These are phyloP conservation scores for Euplexia lucipara DNA, from an alignment of 2,888 invertebrate species.

Conservation along the genomic window DNA sequence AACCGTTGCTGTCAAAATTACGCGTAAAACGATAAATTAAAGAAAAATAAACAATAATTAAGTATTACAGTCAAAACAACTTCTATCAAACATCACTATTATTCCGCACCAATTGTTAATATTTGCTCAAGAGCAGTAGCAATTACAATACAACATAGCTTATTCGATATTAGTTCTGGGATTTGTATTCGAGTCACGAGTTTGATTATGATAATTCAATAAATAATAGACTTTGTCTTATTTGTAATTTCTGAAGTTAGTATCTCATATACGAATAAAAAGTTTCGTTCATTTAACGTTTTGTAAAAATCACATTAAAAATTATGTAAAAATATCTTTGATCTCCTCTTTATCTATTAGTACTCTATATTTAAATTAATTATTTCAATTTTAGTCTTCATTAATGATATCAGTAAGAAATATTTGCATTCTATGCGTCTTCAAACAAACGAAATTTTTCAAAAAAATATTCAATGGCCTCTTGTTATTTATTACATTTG, in stretches of 20 bases:
- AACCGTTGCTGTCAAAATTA: background rate
- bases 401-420: background rate
- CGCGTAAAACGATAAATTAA: background rate
- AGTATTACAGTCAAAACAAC: background rate
- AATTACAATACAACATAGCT: constrained; percentile 47
- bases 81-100: constrained; percentile 19
- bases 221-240: constrained; percentile 37
- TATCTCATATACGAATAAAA: constrained; percentile 10
- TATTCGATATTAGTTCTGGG: constrained; percentile 49
- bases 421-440: background rate
- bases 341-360: no score
- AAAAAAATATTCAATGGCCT: no score
- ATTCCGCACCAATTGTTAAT: constrained; percentile 41
- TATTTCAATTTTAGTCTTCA: no score
- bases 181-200: constrained; percentile 51
- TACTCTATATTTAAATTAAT: no score
- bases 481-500: no score
- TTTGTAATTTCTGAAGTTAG: constrained; percentile 29
- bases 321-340: background rate
- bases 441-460: no score
- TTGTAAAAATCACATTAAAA: background rate
- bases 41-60: background rate
- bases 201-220: constrained; percentile 52
- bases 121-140: constrained; percentile 51
- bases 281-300: background rate